A percentile compares a stretch with the other conserved stretches of the same genome.
phyloP scores from a whole-genome alignment of 2,113 vertebrate species.

The Castor canadensis region DNA sequence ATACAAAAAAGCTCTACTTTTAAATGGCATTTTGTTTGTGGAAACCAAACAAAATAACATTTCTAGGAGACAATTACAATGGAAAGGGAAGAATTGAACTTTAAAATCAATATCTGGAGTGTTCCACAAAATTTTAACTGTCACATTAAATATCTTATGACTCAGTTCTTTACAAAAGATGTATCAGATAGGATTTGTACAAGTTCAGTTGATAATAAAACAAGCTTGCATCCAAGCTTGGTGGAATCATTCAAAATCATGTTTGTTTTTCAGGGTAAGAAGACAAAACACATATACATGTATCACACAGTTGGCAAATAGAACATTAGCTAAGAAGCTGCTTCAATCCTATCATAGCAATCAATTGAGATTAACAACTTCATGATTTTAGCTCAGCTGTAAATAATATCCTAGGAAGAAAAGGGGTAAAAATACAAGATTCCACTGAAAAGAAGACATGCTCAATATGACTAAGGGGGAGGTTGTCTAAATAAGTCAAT shows the following conservation, averaged over 20 bases:
- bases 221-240: background rate
- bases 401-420: background rate
- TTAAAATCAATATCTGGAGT: conserved; percentile 3
- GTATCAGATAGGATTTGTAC: background rate
- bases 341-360: background rate
- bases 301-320: background rate
- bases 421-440: background rate
- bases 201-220: conserved; percentile 11
- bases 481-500: background rate
- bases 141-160: conserved; percentile 29
- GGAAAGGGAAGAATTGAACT: background rate
- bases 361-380: background rate
- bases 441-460: background rate
- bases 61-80: conserved; percentile 3
- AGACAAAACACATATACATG: background rate
- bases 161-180: background rate
- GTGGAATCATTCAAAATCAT: background rate
- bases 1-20: background rate
- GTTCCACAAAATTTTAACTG: conserved; percentile 1
- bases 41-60: conserved; percentile 44
- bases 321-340: background rate
- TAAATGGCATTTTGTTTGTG: background rate
- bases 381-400: background rate
- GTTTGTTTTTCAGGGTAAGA: conserved; percentile 6
- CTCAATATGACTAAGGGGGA: background rate